phyloP scores from a whole-genome alignment of 2,888 invertebrate species.

The Diarsia brunnea region DNA sequence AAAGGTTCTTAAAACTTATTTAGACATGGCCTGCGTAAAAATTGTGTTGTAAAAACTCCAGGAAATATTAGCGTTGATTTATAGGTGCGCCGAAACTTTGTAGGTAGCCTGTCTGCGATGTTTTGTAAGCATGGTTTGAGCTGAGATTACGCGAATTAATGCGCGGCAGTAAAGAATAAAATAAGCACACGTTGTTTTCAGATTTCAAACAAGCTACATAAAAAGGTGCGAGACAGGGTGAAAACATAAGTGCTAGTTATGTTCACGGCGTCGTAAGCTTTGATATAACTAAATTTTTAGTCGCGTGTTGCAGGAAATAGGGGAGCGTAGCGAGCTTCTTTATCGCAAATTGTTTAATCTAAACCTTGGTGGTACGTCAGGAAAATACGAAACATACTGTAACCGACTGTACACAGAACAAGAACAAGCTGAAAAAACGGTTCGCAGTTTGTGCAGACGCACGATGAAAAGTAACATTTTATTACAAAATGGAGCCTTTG shows the following conservation, averaged over 20 bases:
- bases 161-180: conserved; percentile 30
- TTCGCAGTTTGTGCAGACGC: conserved; percentile 45
- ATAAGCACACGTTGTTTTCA: conserved; percentile 23
- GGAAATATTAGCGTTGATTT: conserved; percentile 63
- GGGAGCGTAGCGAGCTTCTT: conserved; percentile 50
- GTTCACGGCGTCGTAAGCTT: conserved; percentile 51
- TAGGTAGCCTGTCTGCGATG: conserved; percentile 45
- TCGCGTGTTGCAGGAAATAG: conserved; percentile 33
- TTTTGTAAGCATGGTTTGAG: conserved; percentile 49
- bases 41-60: conserved; percentile 59
- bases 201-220: conserved; percentile 29
- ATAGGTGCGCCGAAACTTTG: conserved; percentile 59
- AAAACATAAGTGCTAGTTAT: conserved; percentile 45
- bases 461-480: conserved; percentile 57
- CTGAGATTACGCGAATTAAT: conserved; percentile 54
- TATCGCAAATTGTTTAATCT: conserved; percentile 62
- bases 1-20: conserved; percentile 57
- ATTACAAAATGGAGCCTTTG: conserved; percentile 55
- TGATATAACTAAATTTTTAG: conserved; percentile 54
- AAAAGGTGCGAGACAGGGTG: conserved; percentile 27
- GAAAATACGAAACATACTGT: conserved; percentile 51
- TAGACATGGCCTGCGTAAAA: conserved; percentile 51
- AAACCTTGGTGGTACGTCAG: conserved; percentile 35
- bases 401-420: conserved; percentile 25
- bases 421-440: conserved; percentile 30